These are phyloP conservation scores for Rhaphigaster nebulosa DNA, from an alignment of 2,888 invertebrate genomes.

Conservation along the genomic window DNA sequence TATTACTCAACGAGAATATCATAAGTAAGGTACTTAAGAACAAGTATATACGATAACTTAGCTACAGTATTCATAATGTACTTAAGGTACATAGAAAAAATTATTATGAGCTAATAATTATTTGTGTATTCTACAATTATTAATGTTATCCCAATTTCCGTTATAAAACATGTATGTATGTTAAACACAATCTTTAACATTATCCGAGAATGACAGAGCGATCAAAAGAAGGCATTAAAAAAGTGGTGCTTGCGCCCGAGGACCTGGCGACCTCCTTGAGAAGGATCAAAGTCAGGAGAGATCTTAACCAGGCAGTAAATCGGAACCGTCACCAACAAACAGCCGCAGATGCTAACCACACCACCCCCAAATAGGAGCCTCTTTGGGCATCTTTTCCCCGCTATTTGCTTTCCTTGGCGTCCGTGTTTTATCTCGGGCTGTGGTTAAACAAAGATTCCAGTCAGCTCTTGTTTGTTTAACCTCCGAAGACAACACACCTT, in stretches of 20 bases:
- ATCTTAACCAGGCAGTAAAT: not conserved
- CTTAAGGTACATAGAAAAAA: too few relatives aligned
- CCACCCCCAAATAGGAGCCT: not conserved
- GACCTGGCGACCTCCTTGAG: not conserved
- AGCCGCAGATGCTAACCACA: not conserved
- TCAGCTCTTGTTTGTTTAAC: not conserved
- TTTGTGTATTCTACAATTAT: too few relatives aligned
- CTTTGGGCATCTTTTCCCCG: not conserved
- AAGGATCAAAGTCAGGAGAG: not conserved
- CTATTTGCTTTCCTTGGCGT: not conserved
- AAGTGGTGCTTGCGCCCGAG: not conserved
- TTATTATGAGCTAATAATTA: too few relatives aligned
- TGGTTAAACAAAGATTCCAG: not conserved
- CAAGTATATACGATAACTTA: too few relatives aligned
- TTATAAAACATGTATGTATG: too few relatives aligned
- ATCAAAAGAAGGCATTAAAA: not conserved
- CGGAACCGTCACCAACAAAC: not conserved
- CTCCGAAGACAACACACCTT: not conserved
- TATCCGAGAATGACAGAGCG: too few relatives aligned
- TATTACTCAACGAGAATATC: too few relatives aligned
- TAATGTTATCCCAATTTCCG: too few relatives aligned
- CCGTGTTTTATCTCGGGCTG: not conserved
- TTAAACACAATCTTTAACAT: too few relatives aligned
- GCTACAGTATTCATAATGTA: too few relatives aligned
- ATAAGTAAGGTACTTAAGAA: too few relatives aligned